Conservation (phyloP, 2,113 vertebrate genomes). For the Oreocharis arfaki region DNA sequence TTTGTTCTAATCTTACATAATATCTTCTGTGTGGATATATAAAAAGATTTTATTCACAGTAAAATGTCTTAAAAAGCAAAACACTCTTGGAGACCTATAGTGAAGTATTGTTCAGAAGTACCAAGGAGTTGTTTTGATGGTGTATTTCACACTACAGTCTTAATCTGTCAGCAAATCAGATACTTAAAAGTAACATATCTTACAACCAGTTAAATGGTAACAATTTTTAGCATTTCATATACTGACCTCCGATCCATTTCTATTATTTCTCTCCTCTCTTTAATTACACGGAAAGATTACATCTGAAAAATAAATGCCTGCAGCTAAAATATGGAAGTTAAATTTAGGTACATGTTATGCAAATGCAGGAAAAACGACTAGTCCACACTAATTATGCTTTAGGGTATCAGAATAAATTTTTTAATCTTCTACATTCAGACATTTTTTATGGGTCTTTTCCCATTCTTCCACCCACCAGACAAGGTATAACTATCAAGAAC, state of each 20-base stretch:
- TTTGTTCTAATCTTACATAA: background rate
- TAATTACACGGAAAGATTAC: background rate
- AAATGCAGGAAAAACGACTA: background rate
- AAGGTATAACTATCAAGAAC: background rate
- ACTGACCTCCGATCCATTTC: background rate
- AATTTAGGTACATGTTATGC: background rate
- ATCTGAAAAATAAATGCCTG: background rate
- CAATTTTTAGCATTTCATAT: background rate
- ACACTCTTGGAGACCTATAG: background rate
- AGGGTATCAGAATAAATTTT: background rate
- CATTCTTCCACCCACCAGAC: background rate
- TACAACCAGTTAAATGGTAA: background rate
- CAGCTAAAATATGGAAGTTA: background rate
- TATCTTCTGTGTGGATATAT: background rate
- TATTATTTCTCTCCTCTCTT: background rate
- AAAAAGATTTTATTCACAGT: background rate
- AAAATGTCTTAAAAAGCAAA: background rate
- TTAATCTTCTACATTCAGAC: background rate
- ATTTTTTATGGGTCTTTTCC: background rate
- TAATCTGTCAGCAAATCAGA: background rate
- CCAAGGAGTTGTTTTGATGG: background rate
- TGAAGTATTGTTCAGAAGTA: background rate
- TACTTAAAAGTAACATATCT: background rate
- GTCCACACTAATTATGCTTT: background rate
- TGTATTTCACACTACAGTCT: background rate